Evolutionary conservation across 2,797 vertebrate genomes (phyloP).

Genomic region (Sarcophilus harrisii): DNA sequence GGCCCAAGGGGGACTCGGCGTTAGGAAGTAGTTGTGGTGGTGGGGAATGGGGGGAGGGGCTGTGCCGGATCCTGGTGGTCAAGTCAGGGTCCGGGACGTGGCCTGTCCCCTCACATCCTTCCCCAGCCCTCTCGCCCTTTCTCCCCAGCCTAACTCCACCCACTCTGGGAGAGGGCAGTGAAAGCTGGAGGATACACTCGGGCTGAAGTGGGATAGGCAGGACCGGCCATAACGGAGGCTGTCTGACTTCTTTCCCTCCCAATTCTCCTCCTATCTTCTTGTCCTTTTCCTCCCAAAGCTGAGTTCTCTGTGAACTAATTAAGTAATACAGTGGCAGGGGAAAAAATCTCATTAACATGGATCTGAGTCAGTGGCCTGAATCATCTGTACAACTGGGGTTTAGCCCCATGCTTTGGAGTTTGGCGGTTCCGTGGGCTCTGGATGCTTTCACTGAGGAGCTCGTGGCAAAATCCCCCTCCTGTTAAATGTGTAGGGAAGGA

Average conservation of each 20-base stretch:
- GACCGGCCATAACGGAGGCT: background rate
- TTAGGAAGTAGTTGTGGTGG: background rate
- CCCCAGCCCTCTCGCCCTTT: background rate
- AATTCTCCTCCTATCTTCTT: background rate
- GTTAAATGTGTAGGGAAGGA: background rate
- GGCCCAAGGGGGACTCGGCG: background rate
- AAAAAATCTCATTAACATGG: slow-evolving; percentile 74
- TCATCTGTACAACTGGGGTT: slow-evolving; percentile 52
- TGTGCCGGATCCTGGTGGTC: background rate
- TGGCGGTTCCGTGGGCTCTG: slow-evolving; percentile 29
- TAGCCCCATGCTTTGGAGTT: background rate
- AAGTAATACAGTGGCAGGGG: slow-evolving; percentile 45
- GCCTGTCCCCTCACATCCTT: background rate
- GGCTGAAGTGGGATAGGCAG: background rate
- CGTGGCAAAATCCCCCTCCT: slow-evolving; percentile 43
- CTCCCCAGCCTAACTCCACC: background rate
- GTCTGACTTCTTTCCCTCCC: background rate
- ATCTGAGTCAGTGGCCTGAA: slow-evolving; percentile 75
- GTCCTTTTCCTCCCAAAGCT: slow-evolving; percentile 51
- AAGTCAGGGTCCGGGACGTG: background rate
- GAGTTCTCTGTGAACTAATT: slow-evolving; percentile 76
- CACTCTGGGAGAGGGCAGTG: background rate
- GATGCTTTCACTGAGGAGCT: slow-evolving; percentile 36
- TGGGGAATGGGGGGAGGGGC: background rate
- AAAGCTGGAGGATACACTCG: background rate